Evolutionary conservation across 37 sponge, comb jelly and placozoan species (phyloP), one percentile per base, ranked within the genome.

Genomic region (Tethya wilhelma): DNA sequence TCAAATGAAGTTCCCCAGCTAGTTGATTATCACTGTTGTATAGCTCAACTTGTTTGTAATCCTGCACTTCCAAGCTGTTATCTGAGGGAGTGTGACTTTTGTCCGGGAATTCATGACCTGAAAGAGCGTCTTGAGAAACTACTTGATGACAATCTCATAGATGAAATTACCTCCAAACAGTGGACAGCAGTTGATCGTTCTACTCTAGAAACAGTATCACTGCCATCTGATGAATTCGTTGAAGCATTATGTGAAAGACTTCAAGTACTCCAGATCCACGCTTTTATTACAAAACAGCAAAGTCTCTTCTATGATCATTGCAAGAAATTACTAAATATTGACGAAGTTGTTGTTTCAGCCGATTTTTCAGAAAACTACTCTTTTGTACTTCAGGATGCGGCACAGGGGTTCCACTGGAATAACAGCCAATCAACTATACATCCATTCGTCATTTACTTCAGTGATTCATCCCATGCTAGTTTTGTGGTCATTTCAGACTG

Each of bases 381-480:
- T n/a, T 81, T 81, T 72, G 53, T 81, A 39, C 53, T 81, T 26
- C 72, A 81, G 38, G 82, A 81, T 72, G 84, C 74, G 33, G 73
- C 73, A 17, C 82, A 81, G 63, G 82, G 82, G 23, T 81, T 81
- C 41, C 82, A 81, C 44, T 81, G 82, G 82, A 81, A 81, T 28
- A 81, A 81, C 39, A 30, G 59, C 38, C 73, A 81, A 59, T 56
- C 62, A 25, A 81, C 80, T 38, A 37, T 78, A 23, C 79, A 78
- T 33, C 79, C 79, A 17, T 78, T 78, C 36, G 67, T 66, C 19
- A 28, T 68, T 23, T 78, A 78, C 67, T 78, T 44, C 67, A 78
- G 30, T 25, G 66, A 80, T 55, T 37, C 42, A n/a, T 44, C 41
- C 31, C 84, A 83, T 19, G 32, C 55, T 49, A 83, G 75, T 71